Base-by-base conservation (phyloP, 2,113 vertebrate genomes). In the Triplophysa dalaica region DNA sequence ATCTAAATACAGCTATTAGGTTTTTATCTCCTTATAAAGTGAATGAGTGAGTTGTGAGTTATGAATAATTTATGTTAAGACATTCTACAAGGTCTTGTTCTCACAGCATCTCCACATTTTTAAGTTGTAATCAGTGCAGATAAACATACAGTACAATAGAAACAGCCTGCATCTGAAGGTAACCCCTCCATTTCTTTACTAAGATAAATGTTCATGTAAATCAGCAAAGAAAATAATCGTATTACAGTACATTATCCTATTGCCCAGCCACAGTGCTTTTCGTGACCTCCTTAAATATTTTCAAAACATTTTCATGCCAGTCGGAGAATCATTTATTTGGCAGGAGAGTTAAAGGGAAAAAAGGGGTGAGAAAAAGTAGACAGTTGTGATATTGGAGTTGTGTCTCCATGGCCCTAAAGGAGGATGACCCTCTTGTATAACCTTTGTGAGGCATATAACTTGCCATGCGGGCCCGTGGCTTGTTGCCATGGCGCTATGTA, bases 401-500 rank as follows among this genome's bases (percentile, higher is more conserved):
- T 80, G 65, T 80, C 79, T 83, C 85, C 52, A 69, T 78, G 79
- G 85, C 81, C 77, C 85, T 83, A 80, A 75, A 85, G 78, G 74
- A 75, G 77, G 66, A 81, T 82, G 81, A 85, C 82, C 82, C 83
- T 79, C 77, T 80, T 77, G 75, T 84, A 81, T 81, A 86, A 82
- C 79, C 83, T 86, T 81, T 82, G 60, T 70, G 70, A 58, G 72
- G 52, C 80, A 81, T 63, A 84, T 82, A 84, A 81, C 64, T 82
- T 82, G 70, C 64, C 56, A 11, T 63, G 45, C 75, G 63, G 78
- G 74, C 70, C 80, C 21, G 43, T 84, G 80, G 80, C 70, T 77
- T 82, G 83, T 83, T 85, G 83, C 85, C 80, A 85, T 84, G 78
- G 80, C 66, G 61, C 72, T 85, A 84, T 84, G 75, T 78, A 64